phyloP scores from a whole-genome alignment of 2,888 invertebrate species.

The Parasteatoda lunata region DNA sequence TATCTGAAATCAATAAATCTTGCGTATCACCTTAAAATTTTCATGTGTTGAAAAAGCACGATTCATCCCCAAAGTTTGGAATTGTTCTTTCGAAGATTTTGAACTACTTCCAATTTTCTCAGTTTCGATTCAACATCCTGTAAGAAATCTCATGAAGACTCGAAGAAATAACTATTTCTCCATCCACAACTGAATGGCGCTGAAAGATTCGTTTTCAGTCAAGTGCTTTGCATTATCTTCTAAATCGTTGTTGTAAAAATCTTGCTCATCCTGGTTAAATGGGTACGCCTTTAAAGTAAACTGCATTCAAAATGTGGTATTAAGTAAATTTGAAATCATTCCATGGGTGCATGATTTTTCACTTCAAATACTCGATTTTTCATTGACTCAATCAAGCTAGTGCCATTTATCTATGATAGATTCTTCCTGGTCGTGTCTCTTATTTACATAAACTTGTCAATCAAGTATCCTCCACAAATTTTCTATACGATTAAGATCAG shows the following conservation, averaged over 20 bases:
- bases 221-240: conserved; percentile 47
- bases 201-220: conserved; percentile 15
- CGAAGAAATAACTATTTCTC: conserved; percentile 47
- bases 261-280: conserved; percentile 77
- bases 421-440: too few relatives aligned
- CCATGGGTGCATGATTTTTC: conserved; percentile 84
- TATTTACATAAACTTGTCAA: too few relatives aligned
- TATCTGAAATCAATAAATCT: conserved; percentile 50
- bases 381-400: too few relatives aligned
- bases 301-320: conserved; percentile 82
- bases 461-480: too few relatives aligned
- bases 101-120: conserved; percentile 33
- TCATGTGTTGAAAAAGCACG: conserved; percentile 43
- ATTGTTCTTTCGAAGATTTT: conserved; percentile 18
- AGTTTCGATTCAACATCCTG: conserved; percentile 16
- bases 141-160: conserved; percentile 56
- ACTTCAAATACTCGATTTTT: conserved; percentile 76
- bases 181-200: conserved; percentile 53
- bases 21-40: conserved; percentile 56
- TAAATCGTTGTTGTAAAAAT: conserved; percentile 34
- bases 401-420: too few relatives aligned
- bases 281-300: conserved; percentile 87
- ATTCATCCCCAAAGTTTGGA: conserved; percentile 46
- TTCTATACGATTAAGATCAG: too few relatives aligned
- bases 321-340: not conserved